These are phyloP conservation scores for Ursus arctos DNA, from an alignment of 2,113 vertebrate species.

Conservation along the genomic window DNA sequence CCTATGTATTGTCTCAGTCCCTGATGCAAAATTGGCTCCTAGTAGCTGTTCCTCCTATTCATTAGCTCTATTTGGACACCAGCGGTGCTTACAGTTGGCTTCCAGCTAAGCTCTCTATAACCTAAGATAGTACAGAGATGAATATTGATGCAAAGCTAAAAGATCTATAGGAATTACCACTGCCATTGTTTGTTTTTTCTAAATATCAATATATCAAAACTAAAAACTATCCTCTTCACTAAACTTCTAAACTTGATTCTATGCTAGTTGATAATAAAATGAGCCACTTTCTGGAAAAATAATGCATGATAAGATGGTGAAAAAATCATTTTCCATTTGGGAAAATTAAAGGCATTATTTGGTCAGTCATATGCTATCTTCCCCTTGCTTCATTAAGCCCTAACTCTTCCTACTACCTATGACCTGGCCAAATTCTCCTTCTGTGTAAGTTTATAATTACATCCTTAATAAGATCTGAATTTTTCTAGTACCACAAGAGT, in stretches of 20 bases:
- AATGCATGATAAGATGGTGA: background rate
- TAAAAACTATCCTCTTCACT: background rate
- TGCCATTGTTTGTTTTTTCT: background rate
- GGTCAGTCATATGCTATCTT: background rate
- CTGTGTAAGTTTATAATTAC: background rate
- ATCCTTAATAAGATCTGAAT: background rate
- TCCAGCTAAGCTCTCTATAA: background rate
- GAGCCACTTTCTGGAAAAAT: background rate
- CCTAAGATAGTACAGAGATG: background rate
- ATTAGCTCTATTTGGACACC: background rate
- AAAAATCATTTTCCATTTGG: background rate
- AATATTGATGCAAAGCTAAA: background rate
- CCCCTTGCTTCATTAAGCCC: background rate
- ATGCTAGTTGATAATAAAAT: background rate
- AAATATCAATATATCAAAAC: background rate
- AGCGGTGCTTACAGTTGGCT: background rate
- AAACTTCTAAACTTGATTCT: background rate
- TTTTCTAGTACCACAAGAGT: background rate
- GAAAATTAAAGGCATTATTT: background rate
- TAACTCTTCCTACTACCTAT: background rate
- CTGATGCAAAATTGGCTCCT: background rate
- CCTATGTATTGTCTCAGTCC: background rate
- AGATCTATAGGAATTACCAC: background rate
- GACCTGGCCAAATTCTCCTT: background rate
- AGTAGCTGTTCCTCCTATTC: background rate